Evolutionary conservation across 2,888 invertebrate species (phyloP).

Genomic region (Cylindroiulus punctatus): DNA sequence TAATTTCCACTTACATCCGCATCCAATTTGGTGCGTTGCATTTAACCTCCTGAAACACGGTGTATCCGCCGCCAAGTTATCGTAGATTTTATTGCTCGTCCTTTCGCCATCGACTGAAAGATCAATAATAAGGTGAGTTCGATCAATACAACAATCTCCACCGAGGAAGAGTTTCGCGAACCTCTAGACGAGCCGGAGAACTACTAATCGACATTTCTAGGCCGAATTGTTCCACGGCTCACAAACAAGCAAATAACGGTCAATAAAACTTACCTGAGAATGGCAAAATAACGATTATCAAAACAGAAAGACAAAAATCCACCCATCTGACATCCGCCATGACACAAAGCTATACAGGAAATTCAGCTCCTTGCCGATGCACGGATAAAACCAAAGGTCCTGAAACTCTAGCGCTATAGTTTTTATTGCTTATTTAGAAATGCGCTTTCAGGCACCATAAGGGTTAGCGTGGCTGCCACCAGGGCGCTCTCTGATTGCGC

Average conservation of each 20-base stretch:
- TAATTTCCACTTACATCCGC: constrained; percentile 79
- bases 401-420: too few species aligned
- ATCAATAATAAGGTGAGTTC: constrained; percentile 39
- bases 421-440: too few species aligned
- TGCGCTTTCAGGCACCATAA: too few species aligned
- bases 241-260: not conserved
- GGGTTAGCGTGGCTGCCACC: too few species aligned
- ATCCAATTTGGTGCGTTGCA: constrained; percentile 94
- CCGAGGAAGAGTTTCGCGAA: not conserved
- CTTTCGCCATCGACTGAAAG: constrained; percentile 53
- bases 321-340: constrained; percentile 49
- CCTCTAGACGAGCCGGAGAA: not conserved
- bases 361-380: too few species aligned
- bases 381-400: too few species aligned
- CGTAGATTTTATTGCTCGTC: constrained; percentile 75
- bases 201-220: not conserved
- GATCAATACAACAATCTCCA: not conserved
- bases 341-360: too few species aligned
- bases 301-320: constrained; percentile 39
- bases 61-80: constrained; percentile 75
- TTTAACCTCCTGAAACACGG: constrained; percentile 91
- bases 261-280: constrained; percentile 35
- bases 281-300: not conserved
- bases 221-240: not conserved
- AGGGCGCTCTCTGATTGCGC: too few species aligned